phyloP scores from a whole-genome alignment of 2,113 vertebrate genomes.

The Dicaeum eximium region DNA sequence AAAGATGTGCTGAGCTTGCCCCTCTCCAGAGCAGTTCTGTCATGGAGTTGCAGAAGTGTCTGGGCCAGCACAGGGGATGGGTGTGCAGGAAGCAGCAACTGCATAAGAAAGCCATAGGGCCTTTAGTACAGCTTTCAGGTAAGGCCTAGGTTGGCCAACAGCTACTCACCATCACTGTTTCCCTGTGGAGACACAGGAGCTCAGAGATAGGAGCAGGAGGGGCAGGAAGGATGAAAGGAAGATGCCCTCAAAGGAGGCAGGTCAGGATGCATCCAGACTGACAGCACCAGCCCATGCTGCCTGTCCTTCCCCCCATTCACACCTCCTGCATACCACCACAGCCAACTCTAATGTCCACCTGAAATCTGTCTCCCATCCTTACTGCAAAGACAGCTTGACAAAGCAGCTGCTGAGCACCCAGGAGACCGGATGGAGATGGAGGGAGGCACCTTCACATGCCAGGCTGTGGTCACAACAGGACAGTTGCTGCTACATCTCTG shows the following conservation, averaged over 20 bases:
- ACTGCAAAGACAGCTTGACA: neutral
- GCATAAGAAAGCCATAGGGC: neutral
- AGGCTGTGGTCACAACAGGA: neutral
- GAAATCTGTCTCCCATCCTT: neutral
- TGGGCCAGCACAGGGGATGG: neutral
- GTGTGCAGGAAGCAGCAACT: neutral
- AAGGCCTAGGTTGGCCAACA: rapidly evolving
- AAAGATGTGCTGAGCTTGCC: neutral
- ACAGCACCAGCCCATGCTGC: neutral
- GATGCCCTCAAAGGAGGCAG: rapidly evolving
- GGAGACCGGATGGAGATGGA: neutral
- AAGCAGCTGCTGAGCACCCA: neutral
- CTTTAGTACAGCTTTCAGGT: neutral
- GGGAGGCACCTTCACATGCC: neutral
- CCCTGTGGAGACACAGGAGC: neutral
- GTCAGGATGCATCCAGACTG: neutral
- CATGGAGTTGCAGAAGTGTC: rapidly evolving
- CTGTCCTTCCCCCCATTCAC: neutral
- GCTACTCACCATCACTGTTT: neutral
- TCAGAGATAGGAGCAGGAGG: neutral
- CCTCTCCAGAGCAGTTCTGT: neutral
- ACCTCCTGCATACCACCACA: neutral
- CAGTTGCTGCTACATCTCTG: neutral
- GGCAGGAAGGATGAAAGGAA: neutral
- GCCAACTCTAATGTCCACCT: neutral